Base-by-base conservation (phyloP, 2,113 vertebrate species). In the Rattus rattus region DNA sequence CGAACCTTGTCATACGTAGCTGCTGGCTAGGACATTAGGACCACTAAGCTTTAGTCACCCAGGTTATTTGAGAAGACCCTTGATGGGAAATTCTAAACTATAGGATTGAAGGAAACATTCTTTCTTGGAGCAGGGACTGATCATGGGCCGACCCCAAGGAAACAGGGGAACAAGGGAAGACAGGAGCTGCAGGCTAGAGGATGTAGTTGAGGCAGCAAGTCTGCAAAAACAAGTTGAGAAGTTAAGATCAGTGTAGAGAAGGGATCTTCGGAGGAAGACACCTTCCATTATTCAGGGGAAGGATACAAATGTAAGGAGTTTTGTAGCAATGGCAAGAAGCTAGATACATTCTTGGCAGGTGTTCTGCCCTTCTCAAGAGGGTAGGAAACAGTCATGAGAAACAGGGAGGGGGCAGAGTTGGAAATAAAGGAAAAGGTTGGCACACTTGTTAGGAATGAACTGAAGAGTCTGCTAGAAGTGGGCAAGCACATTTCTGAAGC, bases 141-240 rank as follows among this genome's bases (percentile, higher is more conserved):
- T 67, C 28, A 14, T 63, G 73, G 49, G 17, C n/a, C 24, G 14
- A 79, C 49, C 30, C 43, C 67, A 69, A 43, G 47, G n/a, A 81
- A 43, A 14, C n/a, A 77, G 52, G 22, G 33, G 56, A 63, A 54
- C n/a, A 72, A n/a, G 65, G 36, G 10, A 70, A 91, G 47, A 61
- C 0, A 20, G 39, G 73, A 13, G 5, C 26, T n/a, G 24, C 22
- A 67, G 61, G 9, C 22, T 30, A 94, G 86, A 0, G 4, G 56
- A 49, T 63, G 88, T 73, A 63, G 93, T 43, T 93, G 91, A 65
- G 11, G 77, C 86, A 70, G 52, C 30, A 90, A 3, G 0, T 77
- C 75, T 93, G 91, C 92, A 97, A 88, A 92, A 70, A 95, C 88
- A 54, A 92, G 73, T 10, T 85, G 65, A 95, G 84, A 95, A 54